Base-by-base conservation (phyloP, 2,113 vertebrate species). In the Pterocles burchelli region DNA sequence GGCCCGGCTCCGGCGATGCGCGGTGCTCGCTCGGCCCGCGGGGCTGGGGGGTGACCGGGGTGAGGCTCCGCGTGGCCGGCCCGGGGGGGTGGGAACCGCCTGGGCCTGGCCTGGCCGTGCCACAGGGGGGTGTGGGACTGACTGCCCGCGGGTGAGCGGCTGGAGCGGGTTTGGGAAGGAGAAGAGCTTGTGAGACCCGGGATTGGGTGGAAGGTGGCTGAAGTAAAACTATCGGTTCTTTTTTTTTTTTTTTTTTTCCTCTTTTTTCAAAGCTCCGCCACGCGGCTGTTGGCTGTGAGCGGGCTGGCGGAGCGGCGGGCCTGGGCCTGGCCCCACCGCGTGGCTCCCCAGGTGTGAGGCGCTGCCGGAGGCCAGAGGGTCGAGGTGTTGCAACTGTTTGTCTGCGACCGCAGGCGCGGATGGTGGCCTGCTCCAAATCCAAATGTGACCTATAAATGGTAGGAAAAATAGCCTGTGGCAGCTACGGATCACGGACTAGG, bases 311-410 rank as follows among this genome's bases (percentile, higher is more conserved):
- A 25, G 54, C 17, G 45, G 70, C 29, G 61, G 58, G 78, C 51
- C 59, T 5, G 11, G 89, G 77, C 71, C 57, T 3, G 38, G 41
- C 31, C 28, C n/a, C 93, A 94, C 95, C 95, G 94, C 95, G 96
- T 90, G 96, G 95, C 88, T 68, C 38, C 92, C 85, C 97, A 96
- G 90, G 96, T 97, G 97, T 74, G 90, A 45, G 87, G 92, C 89
- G 19, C 76, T 19, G 86, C 79, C 80, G 87, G 74, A 74, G 62
- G 74, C 65, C 1, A 13, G 67, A 41, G 89, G 90, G 85, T 29
- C 82, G 87, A 63, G 85, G 93, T 92, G 95, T 82, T 93, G 91
- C 85, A 89, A 71, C 81, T 70, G 13, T 45, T 52, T 31, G 48
- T 75, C 73, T 94, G 87, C 57, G 87, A 67, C 86, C 89, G 31